These are phyloP conservation scores for Heliconius melpomene DNA, from an alignment of 1,140 invertebrate species.

Conservation along the genomic window DNA sequence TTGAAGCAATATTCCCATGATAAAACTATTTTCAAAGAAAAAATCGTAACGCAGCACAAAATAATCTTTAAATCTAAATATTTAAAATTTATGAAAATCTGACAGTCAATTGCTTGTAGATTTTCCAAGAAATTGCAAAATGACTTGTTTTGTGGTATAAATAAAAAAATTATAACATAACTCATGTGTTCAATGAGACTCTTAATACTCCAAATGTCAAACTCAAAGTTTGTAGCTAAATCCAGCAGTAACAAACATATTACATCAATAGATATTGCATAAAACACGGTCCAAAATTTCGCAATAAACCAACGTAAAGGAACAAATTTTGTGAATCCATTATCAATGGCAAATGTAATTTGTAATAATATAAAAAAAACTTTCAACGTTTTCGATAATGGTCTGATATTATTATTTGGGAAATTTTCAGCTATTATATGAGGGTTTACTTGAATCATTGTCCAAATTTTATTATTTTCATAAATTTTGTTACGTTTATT, in stretches of 20 bases:
- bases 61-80: constrained; percentile 2
- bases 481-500: no score
- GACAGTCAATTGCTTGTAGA: background rate
- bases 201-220: background rate
- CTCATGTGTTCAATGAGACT: background rate
- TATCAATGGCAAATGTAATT: background rate
- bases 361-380: background rate
- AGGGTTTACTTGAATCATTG: background rate
- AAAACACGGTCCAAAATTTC: background rate
- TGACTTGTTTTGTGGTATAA: no score
- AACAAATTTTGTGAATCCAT: background rate
- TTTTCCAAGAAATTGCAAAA: background rate
- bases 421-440: background rate
- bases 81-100: background rate
- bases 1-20: background rate
- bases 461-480: no score
- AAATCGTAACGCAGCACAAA: background rate
- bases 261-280: background rate
- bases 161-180: background rate
- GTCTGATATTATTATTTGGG: background rate
- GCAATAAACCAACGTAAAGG: background rate
- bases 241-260: background rate
- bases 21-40: background rate
- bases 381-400: background rate
- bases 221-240: background rate